Conservation (phyloP, 2,888 invertebrate species). For the Heteromurus nitidus region DNA sequence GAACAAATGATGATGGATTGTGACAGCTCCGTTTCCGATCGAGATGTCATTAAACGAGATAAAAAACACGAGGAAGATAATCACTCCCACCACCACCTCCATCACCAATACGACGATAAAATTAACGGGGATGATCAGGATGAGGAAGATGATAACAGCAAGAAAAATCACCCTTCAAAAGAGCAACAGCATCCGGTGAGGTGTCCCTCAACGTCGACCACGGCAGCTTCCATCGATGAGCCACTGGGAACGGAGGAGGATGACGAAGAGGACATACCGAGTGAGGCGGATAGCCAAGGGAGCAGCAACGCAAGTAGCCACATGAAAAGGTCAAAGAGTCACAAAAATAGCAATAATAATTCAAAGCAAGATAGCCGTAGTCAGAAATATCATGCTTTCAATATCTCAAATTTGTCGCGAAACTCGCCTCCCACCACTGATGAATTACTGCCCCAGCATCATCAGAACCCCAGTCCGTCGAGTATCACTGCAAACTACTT, state of each 20-base stretch:
- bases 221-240: conserved; percentile 17
- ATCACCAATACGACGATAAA: conserved; percentile 32
- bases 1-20: conserved; percentile 71
- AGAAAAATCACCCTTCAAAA: conserved; percentile 7
- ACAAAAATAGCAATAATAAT: conserved; percentile 28
- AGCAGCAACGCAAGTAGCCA: conserved; percentile 27
- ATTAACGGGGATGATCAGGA: conserved; percentile 46
- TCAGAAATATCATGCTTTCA: conserved; percentile 53
- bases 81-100: not conserved
- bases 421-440: conserved; percentile 55
- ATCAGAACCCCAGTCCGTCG: conserved; percentile 33
- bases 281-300: conserved; percentile 34
- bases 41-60: conserved; percentile 38
- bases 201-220: conserved; percentile 52
- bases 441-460: conserved; percentile 42
- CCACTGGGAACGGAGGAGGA: conserved; percentile 32
- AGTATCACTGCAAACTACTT: conserved; percentile 46
- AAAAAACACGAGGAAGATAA: conserved; percentile 24
- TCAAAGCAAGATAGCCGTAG: conserved; percentile 46
- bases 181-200: conserved; percentile 4
- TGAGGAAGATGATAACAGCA: conserved; percentile 33
- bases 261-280: conserved; percentile 52
- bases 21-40: conserved; percentile 68
- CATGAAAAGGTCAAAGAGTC: conserved; percentile 51
- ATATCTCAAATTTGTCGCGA: conserved; percentile 48